Base-by-base conservation (phyloP, 2,113 vertebrate species). In the Hippocampus guttulatus region DNA sequence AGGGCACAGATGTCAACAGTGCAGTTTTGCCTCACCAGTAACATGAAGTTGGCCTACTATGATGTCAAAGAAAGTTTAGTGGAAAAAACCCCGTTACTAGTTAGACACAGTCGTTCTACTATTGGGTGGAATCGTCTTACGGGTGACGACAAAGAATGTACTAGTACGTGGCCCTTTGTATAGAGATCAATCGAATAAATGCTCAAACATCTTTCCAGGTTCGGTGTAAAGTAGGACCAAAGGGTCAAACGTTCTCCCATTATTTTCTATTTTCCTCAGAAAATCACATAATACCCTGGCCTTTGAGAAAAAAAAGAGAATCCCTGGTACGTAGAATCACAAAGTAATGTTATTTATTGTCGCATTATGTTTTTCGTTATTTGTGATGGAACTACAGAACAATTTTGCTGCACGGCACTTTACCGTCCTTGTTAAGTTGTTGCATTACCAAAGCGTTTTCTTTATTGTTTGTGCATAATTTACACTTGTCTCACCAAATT, bases 361-460 rank as follows among this genome's bases (percentile, higher is more conserved):
- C 65, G 75, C 65, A 78, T 41, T 84, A 76, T 82, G 81, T 67
- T 84, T 70, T 73, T 74, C 67, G 71, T 80, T 80, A 71, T 71
- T 78, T 76, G 76, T 78, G 79, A 79, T 71, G 72, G 73, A 72
- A 82, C 67, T 75, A 64, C 72, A 74, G 61, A 73, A 57, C 68
- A 68, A 62, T 86, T 88, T 85, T 83, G 82, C 88, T 84, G 82
- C 81, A 87, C 87, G 75, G 86, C 84, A 89, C 87, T 89, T 90
- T 89, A 88, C 71, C 69, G 65, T 84, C 67, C 76, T 64, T 52
- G 70, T 83, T 82, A 69, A 84, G 74, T 85, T 82, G 41, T 84
- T 87, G 81, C 43, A 18, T 79, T 73, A 90, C 88, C 88, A 91
- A 90, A 91, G 90, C 70, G 38, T 77, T 74, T 78, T 23, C 45